Conservation (phyloP, 2,797 vertebrate genomes). For the Melanotaenia nigrans region DNA sequence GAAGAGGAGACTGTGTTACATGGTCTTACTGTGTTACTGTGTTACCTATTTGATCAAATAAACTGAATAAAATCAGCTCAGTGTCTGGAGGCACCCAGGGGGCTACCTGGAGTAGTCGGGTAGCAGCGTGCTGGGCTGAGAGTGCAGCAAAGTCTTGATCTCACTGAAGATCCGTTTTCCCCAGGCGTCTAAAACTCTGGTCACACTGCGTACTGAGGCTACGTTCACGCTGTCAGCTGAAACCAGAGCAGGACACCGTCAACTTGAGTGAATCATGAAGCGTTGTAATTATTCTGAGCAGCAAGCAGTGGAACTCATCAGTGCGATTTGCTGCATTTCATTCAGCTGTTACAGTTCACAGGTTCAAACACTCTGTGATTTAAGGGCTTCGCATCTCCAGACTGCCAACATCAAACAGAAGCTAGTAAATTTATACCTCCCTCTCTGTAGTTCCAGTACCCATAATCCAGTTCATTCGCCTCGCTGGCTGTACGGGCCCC, state of each 20-base stretch:
- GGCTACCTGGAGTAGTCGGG: slow-evolving; percentile 85
- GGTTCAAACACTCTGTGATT: slow-evolving; percentile 52
- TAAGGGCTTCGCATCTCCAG: slow-evolving; percentile 25
- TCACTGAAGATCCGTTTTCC: slow-evolving; percentile 86
- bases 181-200: slow-evolving; percentile 83
- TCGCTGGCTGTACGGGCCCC: slow-evolving; percentile 59
- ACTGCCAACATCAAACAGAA: not conserved
- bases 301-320: not conserved
- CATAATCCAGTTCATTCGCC: slow-evolving; percentile 83
- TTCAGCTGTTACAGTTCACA: slow-evolving; percentile 29
- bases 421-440: slow-evolving; percentile 78
- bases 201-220: slow-evolving; percentile 83
- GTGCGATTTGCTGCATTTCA: slow-evolving; percentile 17
- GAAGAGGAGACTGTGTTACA: not conserved
- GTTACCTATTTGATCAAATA: too few species aligned
- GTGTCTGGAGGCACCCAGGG: too few species aligned
- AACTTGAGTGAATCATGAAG: slow-evolving; percentile 21
- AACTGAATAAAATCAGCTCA: too few species aligned
- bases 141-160: slow-evolving; percentile 83
- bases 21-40: too few species aligned
- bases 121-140: slow-evolving; percentile 81
- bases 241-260: slow-evolving; percentile 36
- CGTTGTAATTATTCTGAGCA: slow-evolving; percentile 11
- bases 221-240: slow-evolving; percentile 85
- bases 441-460: slow-evolving; percentile 87